These are phyloP conservation scores for Otis tarda DNA, from an alignment of 2,113 vertebrate genomes.

Conservation along the genomic window DNA sequence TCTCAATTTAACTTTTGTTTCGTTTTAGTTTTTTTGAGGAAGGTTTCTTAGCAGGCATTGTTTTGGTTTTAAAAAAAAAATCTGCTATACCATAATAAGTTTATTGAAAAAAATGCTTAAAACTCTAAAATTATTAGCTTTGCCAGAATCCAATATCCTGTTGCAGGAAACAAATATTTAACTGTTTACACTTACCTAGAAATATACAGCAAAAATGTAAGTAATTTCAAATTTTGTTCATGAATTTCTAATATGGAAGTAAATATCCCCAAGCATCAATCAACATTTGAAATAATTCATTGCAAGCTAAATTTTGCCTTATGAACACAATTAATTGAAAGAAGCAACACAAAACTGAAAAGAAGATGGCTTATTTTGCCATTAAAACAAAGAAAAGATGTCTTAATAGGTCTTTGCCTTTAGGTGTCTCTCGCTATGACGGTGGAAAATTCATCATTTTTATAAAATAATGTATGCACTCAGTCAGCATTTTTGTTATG, in stretches of 20 bases:
- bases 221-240: not conserved
- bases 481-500: not conserved
- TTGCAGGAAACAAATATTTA: not conserved
- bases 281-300: not conserved
- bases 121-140: not conserved
- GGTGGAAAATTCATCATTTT: not conserved
- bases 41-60: accelerated
- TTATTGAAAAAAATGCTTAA: not conserved
- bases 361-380: not conserved
- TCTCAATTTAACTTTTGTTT: not conserved
- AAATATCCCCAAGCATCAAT: not conserved
- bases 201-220: not conserved
- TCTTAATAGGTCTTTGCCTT: not conserved
- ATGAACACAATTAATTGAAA: not conserved
- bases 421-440: not conserved
- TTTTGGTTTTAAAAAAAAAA: not conserved
- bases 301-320: not conserved
- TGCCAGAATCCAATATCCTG: not conserved
- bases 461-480: not conserved
- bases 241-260: not conserved
- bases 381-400: not conserved
- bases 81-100: not conserved
- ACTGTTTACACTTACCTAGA: not conserved
- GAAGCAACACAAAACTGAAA: not conserved
- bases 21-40: not conserved